Base-by-base conservation (phyloP, 2,888 invertebrate genomes). In the Pollenia labialis region DNA sequence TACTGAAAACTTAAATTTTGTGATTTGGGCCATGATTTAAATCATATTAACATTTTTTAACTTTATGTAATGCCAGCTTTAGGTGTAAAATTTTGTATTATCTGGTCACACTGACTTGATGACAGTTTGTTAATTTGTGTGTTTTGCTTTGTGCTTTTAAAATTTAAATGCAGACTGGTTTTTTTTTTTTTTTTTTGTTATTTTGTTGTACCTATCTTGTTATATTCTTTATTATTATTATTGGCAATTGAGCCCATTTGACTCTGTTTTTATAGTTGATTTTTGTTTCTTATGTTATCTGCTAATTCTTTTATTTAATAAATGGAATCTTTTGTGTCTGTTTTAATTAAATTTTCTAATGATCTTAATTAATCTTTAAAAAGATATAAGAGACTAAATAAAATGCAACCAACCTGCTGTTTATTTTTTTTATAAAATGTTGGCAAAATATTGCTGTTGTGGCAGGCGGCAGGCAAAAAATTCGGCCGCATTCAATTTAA, bases 181-280 rank as follows among this genome's bases (percentile, higher is more conserved):
- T 32, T 32, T 32, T 32, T 54, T 32, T 32, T 32, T 54, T 42
- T 9, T 23, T 80, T 58, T 85, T 68, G 75, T 75, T 79, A 69
- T 60, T 46, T 54, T 76, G 6, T 76, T 64, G 42, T 44, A 56
- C n/a, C n/a, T n/a, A n/a, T 18, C 1, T 46, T 62, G 64, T 54
- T 56, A 16, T 32, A 23, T n/a, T 58, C 32, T 68, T 75, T 54
- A 40, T 68, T 71, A 40, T 68, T 71, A 46, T 77, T 75, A 83
- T 77, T 83, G 56, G 58, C 83, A 83, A 77, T 83, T 83, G 56
- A 68, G 79, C 66, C 60, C 14, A 46, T 64, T 84, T 72, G 46
- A 79, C 48, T 76, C 32, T 4, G 1, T 32, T 32, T 71, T 44
- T 62, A 54, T 54, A 40, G 9, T 64, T n/a, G 40, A 54, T 46